These are phyloP conservation scores for Strix uralensis DNA, from an alignment of 2,113 vertebrate genomes.

Conservation along the genomic window DNA sequence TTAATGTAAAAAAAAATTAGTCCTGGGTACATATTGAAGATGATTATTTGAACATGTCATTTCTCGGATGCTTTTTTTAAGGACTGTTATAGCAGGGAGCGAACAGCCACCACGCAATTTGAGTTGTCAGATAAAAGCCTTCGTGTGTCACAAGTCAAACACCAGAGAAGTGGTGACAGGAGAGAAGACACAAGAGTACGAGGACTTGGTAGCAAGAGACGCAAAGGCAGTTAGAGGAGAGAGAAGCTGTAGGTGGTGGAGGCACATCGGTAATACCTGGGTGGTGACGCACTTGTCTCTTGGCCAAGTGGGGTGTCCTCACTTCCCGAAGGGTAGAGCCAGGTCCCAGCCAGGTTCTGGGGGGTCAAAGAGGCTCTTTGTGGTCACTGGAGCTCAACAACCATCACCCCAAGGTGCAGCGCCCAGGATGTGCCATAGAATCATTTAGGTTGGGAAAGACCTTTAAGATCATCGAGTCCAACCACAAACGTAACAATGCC, in stretches of 20 bases:
- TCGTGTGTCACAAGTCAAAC: accelerated
- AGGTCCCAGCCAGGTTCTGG: neutral
- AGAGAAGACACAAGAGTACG: accelerated
- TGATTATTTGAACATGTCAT: accelerated
- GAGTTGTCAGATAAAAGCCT: neutral
- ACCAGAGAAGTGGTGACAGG: neutral
- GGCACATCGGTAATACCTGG: neutral
- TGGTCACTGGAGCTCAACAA: neutral
- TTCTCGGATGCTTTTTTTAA: neutral
- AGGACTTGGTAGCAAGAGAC: neutral
- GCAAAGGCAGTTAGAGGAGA: neutral
- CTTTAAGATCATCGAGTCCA: too few species aligned
- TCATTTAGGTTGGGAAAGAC: too few species aligned
- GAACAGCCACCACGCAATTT: neutral
- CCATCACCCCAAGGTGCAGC: neutral
- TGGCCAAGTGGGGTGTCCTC: neutral
- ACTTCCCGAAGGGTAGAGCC: neutral
- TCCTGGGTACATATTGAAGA: neutral
- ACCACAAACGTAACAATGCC: too few species aligned
- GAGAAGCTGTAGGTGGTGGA: neutral
- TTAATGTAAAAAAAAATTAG: neutral
- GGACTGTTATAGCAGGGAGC: neutral
- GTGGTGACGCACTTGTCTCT: accelerated
- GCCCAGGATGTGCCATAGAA: too few species aligned
- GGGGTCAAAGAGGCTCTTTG: neutral